Evolutionary conservation across 2,888 invertebrate genomes (phyloP).

Genomic region (Drosophila sordidula): DNA sequence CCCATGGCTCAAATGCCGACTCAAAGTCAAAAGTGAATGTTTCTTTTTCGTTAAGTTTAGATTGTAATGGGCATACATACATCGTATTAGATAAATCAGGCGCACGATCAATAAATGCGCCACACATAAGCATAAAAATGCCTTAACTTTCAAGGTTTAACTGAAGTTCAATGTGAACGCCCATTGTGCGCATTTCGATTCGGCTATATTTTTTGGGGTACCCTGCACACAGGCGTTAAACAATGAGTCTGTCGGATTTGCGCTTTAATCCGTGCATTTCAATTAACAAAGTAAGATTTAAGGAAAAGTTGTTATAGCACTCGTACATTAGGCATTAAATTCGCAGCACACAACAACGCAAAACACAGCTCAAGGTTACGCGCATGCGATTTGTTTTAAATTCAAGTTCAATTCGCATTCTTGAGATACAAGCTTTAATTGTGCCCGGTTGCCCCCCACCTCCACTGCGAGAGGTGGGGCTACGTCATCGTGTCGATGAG

Average conservation of each 20-base stretch:
- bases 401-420: slow-evolving; percentile 77
- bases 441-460: neutral
- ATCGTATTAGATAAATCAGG: slow-evolving; percentile 55
- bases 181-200: slow-evolving; percentile 45
- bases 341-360: too few relatives aligned
- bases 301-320: slow-evolving; percentile 45
- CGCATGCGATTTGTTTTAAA: slow-evolving; percentile 44
- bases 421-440: slow-evolving; percentile 20
- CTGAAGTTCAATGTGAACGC: slow-evolving; percentile 57
- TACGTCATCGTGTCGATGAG: slow-evolving; percentile 44
- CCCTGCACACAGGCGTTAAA: slow-evolving; percentile 40
- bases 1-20: neutral
- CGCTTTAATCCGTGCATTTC: slow-evolving; percentile 49
- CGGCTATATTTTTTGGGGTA: slow-evolving; percentile 13
- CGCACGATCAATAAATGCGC: slow-evolving; percentile 21
- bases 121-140: slow-evolving; percentile 29
- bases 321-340: slow-evolving; percentile 5
- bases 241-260: slow-evolving; percentile 52
- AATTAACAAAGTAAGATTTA: slow-evolving; percentile 56
- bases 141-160: slow-evolving; percentile 65
- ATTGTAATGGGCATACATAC: slow-evolving; percentile 12
- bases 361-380: slow-evolving; percentile 55
- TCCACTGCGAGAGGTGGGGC: neutral
- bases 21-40: slow-evolving; percentile 60
- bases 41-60: neutral